phyloP scores from a whole-genome alignment of 2,797 vertebrate species.

The Menidia menidia region DNA sequence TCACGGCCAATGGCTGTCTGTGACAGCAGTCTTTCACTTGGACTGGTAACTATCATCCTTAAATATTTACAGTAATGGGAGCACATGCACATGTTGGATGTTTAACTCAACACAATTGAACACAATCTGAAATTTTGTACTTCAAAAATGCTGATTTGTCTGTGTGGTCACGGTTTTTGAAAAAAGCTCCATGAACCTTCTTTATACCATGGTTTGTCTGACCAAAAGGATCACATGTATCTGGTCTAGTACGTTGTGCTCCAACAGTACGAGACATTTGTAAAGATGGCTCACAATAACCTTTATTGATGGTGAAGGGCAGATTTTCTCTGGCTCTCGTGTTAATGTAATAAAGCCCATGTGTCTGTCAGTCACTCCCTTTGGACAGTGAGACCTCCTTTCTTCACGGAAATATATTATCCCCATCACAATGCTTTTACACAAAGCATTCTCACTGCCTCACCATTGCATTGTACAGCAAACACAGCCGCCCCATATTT shows the following conservation, averaged over 20 bases:
- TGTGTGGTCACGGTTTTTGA: neutral
- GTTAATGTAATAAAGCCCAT: conserved; percentile 74
- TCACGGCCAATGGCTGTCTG: too few relatives aligned
- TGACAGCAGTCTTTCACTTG: too few relatives aligned
- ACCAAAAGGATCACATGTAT: conserved; percentile 2
- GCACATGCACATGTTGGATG: too few relatives aligned
- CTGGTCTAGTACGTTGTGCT: conserved; percentile 13
- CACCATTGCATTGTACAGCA: conserved; percentile 50
- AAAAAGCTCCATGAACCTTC: neutral
- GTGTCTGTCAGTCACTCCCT: conserved; percentile 59
- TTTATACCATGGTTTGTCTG: neutral
- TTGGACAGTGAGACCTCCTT: conserved; percentile 38
- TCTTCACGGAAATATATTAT: conserved; percentile 73
- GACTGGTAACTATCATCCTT: too few relatives aligned
- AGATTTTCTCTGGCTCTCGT: conserved; percentile 60
- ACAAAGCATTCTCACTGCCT: conserved; percentile 67
- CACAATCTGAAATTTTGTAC: too few relatives aligned
- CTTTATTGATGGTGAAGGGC: conserved; percentile 49
- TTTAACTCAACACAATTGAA: too few relatives aligned
- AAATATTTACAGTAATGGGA: too few relatives aligned
- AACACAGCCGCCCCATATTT: conserved; percentile 64
- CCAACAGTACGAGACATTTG: conserved; percentile 7
- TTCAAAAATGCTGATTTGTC: too few relatives aligned
- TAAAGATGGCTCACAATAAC: conserved; percentile 26
- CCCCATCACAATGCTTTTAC: conserved; percentile 58